Evolutionary conservation across 2,113 vertebrate genomes (phyloP).

Genomic region (Osmerus eperlanus): DNA sequence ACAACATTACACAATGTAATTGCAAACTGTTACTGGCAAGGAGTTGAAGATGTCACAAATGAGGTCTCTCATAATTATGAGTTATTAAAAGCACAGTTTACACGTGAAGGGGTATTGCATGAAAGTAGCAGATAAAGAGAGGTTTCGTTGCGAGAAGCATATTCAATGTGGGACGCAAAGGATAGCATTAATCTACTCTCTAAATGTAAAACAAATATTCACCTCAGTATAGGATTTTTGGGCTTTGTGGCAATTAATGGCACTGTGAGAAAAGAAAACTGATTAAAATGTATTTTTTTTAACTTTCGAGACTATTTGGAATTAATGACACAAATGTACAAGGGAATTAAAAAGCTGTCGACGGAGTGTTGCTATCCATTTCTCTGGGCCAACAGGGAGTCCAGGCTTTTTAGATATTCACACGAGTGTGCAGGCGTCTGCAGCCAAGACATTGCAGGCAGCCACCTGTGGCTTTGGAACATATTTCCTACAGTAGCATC

Average conservation of each 20-base stretch:
- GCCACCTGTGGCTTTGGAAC: slow-evolving; percentile 27
- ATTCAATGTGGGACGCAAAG: slow-evolving; percentile 30
- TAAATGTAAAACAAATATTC: slow-evolving; percentile 3
- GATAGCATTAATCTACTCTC: slow-evolving; percentile 18
- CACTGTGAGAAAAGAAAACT: slow-evolving; percentile 21
- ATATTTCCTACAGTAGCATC: slow-evolving; percentile 15
- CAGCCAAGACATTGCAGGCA: slow-evolving; percentile 14
- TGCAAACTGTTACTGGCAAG: slow-evolving; percentile 22
- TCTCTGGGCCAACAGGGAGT: slow-evolving; percentile 42
- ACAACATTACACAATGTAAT: slow-evolving; percentile 36
- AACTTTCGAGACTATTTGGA: slow-evolving; percentile 50
- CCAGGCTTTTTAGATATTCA: slow-evolving; percentile 35
- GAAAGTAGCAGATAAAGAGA: slow-evolving; percentile 25
- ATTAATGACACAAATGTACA: slow-evolving; percentile 63
- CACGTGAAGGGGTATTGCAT: slow-evolving; percentile 25
- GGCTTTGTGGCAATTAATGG: slow-evolving; percentile 35
- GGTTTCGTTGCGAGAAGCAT: slow-evolving; percentile 4
- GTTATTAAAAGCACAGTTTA: slow-evolving; percentile 36
- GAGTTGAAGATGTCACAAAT: slow-evolving; percentile 20
- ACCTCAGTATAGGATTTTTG: no score
- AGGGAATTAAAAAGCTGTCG: slow-evolving; percentile 57
- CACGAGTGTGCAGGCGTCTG: slow-evolving; percentile 17
- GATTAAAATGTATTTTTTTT: slow-evolving; percentile 69
- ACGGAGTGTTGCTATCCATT: slow-evolving; percentile 52
- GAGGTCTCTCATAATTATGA: slow-evolving; percentile 37